A percentile compares a stretch with the other conserved stretches of the same genome.
Conservation (phyloP, 2,797 vertebrate species). For the Etheostoma nigrum region DNA sequence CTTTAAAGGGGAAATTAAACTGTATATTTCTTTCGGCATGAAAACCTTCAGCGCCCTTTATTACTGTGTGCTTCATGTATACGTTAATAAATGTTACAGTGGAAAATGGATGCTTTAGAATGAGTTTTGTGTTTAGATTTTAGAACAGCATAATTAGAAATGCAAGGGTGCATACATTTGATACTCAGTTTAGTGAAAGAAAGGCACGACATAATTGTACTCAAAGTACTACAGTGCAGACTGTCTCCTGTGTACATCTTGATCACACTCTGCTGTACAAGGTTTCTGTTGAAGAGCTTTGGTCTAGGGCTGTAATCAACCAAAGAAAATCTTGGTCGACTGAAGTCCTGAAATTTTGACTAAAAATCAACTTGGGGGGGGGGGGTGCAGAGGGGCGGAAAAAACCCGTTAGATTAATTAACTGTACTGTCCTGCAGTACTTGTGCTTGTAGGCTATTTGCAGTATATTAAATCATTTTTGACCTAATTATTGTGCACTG, state of each 20-base stretch:
- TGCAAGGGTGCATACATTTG: not conserved
- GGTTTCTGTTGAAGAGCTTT: not conserved
- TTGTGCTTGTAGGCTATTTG: too few species aligned
- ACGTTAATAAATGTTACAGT: not conserved
- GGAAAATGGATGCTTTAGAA: not conserved
- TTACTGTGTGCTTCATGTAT: not conserved
- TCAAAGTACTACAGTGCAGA: not conserved
- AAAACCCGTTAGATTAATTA: too few species aligned
- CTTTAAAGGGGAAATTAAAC: slow-evolving; percentile 15
- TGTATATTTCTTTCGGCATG: not conserved
- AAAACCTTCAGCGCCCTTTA: not conserved
- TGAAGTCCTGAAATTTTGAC: too few species aligned
- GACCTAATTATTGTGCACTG: too few species aligned
- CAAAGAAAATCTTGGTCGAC: too few species aligned
- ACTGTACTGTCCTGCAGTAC: too few species aligned
- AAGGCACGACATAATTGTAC: not conserved
- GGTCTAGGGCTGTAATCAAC: not conserved
- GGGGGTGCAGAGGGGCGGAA: too few species aligned
- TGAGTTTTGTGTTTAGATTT: not conserved
- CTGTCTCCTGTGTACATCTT: not conserved
- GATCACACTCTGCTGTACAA: not conserved
- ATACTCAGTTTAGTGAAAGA: not conserved
- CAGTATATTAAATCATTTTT: too few species aligned
- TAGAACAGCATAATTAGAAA: not conserved
- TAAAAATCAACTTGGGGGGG: too few species aligned